A percentile compares a stretch with the other conserved stretches of the same genome.
These are phyloP conservation scores for Odontesthes bonariensis DNA, from an alignment of 2,113 vertebrate genomes.

Conservation along the genomic window DNA sequence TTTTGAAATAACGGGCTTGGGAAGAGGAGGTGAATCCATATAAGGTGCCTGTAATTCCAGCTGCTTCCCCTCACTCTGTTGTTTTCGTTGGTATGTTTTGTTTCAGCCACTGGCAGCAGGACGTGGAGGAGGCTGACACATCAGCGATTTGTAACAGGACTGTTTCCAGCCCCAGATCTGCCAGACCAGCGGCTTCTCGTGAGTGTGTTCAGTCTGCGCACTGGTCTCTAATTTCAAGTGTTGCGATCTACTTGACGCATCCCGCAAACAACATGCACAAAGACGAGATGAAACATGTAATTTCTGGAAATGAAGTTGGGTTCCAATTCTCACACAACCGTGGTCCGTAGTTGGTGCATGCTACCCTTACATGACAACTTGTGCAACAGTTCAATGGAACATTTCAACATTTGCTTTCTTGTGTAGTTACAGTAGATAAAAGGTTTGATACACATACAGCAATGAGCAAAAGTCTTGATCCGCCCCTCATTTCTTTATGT, in stretches of 20 bases:
- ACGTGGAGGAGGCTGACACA: constrained; percentile 86
- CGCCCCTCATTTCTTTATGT: neutral
- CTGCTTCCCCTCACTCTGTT: constrained; percentile 29
- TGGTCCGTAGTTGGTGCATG: neutral
- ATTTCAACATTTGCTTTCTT: neutral
- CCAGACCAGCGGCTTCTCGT: constrained; percentile 74
- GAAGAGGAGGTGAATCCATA: neutral
- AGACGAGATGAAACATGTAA: constrained; percentile 8
- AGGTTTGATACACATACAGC: neutral
- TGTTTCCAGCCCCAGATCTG: constrained; percentile 47
- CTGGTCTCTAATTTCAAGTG: constrained; percentile 33
- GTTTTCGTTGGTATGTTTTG: constrained; percentile 39
- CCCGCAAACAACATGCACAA: constrained; percentile 3
- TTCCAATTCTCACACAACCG: neutral
- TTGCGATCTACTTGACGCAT: constrained; percentile 2
- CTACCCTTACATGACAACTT: neutral
- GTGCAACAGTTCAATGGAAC: neutral
- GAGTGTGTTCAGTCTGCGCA: constrained; percentile 56
- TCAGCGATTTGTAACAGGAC: constrained; percentile 77
- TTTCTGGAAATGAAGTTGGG: neutral
- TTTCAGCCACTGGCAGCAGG: constrained; percentile 90
- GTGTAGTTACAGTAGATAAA: neutral
- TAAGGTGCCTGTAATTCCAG: constrained; percentile 44
- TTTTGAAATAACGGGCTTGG: constrained; percentile 36
- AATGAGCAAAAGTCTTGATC: neutral